A percentile compares a stretch with the other conserved stretches of the same genome.
phyloP scores from a whole-genome alignment of 2,797 vertebrate genomes.

The Odontamblyopus lacepedii region DNA sequence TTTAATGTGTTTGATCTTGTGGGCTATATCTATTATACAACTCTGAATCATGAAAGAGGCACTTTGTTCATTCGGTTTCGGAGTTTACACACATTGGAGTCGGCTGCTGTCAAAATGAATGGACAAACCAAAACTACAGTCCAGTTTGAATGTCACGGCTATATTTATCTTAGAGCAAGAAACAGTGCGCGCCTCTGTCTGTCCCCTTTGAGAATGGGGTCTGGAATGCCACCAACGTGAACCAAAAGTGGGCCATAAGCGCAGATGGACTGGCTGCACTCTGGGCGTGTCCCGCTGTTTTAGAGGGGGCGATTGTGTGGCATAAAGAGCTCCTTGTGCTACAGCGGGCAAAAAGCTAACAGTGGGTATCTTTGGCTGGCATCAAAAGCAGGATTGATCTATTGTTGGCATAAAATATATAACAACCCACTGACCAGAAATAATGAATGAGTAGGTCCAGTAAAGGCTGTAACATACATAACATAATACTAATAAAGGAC shows the following conservation, averaged over 20 bases:
- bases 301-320: conserved; percentile 56
- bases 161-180: conserved; percentile 59
- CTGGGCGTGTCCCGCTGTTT: conserved; percentile 48
- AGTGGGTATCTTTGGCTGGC: conserved; percentile 31
- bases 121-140: conserved; percentile 53
- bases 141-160: conserved; percentile 65
- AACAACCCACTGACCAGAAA: not conserved
- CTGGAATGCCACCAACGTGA: conserved; percentile 66
- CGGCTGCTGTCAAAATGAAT: conserved; percentile 58
- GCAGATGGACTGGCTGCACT: conserved; percentile 63
- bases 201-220: conserved; percentile 69
- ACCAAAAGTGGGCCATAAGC: conserved; percentile 64
- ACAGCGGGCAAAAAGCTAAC: conserved; percentile 31
- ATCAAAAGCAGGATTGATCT: conserved; percentile 35
- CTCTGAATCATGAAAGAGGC: conserved; percentile 18
- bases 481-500: not conserved
- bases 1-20: conserved; percentile 12
- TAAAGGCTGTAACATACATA: not conserved
- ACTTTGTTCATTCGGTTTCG: conserved; percentile 37
- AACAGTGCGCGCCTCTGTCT: conserved; percentile 60
- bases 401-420: conserved; percentile 16
- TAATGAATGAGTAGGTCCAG: not conserved
- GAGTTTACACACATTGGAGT: conserved; percentile 47
- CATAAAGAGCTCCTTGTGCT: conserved; percentile 47
- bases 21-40: conserved; percentile 31